Evolutionary conservation across 1,140 invertebrate species (phyloP), one percentile per base, ranked within the genome.

Genomic region (Varroa destructor): DNA sequence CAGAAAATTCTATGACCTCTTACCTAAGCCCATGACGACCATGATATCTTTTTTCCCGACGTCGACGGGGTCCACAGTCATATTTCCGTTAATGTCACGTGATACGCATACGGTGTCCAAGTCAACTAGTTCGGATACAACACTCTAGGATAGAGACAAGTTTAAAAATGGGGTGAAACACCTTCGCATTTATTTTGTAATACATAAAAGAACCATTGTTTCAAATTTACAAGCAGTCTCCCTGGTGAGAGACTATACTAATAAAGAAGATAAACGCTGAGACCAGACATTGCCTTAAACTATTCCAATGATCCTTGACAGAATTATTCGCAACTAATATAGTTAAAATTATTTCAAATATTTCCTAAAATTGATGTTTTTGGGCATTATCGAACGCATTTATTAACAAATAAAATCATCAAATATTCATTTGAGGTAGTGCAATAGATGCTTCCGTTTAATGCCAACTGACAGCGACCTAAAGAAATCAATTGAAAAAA

Each of bases 61-160:
- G 4, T 40, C 37, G 12, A 67, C 36, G 2, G 12, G 10, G 12
- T 40, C 2, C 12, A 67, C 61, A 12, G 61, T 3, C 40, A 67
- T 12, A 2, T 67, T 67, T 40, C 61, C 61, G 37, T 67, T 40
- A 46, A 67, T 67, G 8, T 67, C 61, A 43, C 61, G 61, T 12
- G 12, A 43, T 37, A 67, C 61, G 37, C 61, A 37, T 14, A 89
- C 80, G 0, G 86, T 87, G 76, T 90, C 88, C 0, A 88, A 87
- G 74, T 89, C 87, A 0, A 85, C 81, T 36, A 81, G 77, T 0
- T 85, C 88, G 0, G 88, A 89, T 1, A 90, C 89, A 1, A 90
- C 88, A 72, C 84, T 86, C 87, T 89, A 46, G 12, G 8, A 46
- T 43, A 67, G 1, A 67, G 8, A 51, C 46, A 51, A 5, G 25